Evolutionary conservation across 2,113 vertebrate genomes (phyloP).

Genomic region (Psephotus haematonotus): DNA sequence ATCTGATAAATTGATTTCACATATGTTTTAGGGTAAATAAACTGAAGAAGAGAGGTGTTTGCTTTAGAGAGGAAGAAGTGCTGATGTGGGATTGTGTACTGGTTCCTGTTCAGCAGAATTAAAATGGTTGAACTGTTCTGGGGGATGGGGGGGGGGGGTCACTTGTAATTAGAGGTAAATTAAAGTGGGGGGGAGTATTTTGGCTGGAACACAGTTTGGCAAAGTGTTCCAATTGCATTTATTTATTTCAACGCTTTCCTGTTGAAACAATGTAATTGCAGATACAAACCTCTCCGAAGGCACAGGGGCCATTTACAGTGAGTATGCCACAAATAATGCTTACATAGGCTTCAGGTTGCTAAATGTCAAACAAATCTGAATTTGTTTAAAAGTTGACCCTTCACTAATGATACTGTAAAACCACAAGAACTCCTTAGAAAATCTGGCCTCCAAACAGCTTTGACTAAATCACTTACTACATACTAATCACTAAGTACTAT

Average conservation of each 20-base stretch:
- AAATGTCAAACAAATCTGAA: neutral
- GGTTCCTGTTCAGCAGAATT: neutral
- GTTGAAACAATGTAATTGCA: neutral
- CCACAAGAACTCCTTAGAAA: constrained; percentile 1
- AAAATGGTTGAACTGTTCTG: neutral
- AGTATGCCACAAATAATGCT: neutral
- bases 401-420: neutral
- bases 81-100: neutral
- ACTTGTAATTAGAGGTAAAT: neutral
- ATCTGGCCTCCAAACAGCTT: neutral
- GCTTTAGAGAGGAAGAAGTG: neutral
- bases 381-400: constrained; percentile 5
- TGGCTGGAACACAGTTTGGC: neutral
- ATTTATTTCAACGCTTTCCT: neutral
- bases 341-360: neutral
- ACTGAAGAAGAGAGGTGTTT: neutral
- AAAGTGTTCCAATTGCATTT: neutral
- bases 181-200: neutral
- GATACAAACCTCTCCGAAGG: neutral
- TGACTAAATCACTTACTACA: constrained; percentile 16
- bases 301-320: neutral
- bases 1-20: neutral
- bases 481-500: neutral
- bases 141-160: no score
- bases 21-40: neutral